Conservation (phyloP, 2,797 vertebrate genomes). For the Dryobates pubescens region DNA sequence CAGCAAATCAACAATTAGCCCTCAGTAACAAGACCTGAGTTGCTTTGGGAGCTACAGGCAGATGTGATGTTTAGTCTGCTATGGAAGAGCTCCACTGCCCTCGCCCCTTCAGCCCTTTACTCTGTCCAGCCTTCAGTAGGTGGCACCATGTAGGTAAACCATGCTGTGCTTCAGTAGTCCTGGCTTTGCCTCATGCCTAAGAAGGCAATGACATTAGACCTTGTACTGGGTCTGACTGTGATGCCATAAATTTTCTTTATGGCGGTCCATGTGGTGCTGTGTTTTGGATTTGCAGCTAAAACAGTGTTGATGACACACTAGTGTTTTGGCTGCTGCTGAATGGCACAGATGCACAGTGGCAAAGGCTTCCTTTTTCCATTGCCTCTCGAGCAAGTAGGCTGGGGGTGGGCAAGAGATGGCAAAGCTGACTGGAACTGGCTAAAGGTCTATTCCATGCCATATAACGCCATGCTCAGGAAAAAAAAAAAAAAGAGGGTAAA, state of each 20-base stretch:
- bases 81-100: background rate
- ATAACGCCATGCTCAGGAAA: background rate
- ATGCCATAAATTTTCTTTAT: background rate
- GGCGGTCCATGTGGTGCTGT: background rate
- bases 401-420: accelerated
- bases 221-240: background rate
- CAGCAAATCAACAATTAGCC: constrained; percentile 25
- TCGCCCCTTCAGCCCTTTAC: background rate
- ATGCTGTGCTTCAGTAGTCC: background rate
- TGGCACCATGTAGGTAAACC: background rate
- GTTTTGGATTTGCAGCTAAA: background rate
- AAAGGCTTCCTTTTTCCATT: background rate
- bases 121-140: accelerated
- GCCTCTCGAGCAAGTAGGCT: accelerated
- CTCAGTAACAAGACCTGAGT: background rate
- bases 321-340: background rate
- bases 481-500: background rate
- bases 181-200: background rate
- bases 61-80: background rate
- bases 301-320: background rate
- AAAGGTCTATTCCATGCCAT: background rate
- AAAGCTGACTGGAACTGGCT: background rate
- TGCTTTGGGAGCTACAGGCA: background rate
- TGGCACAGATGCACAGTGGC: background rate
- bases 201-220: background rate